A percentile compares a stretch with the other conserved stretches of the same genome.
Conservation (phyloP, 2,797 vertebrate genomes). For the Esox lucius region DNA sequence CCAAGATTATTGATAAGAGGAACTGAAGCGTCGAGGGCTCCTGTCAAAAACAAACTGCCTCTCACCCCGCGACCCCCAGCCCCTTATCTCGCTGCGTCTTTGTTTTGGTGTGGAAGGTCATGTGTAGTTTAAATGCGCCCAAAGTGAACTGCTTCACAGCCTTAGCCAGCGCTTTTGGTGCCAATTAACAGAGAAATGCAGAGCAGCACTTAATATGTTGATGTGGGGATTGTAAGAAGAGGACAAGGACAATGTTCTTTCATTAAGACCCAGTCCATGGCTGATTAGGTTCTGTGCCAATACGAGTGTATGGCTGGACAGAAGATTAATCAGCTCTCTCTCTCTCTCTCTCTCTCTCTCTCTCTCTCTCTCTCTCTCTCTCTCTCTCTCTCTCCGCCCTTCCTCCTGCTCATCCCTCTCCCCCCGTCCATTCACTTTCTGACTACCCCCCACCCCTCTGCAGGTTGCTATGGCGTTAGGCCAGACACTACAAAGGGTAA, state of each 20-base stretch:
- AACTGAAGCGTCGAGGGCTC: conserved; percentile 53
- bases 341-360: background rate
- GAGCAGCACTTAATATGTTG: background rate
- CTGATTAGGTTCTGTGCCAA: background rate
- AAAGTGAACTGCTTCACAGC: too few relatives aligned
- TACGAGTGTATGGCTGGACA: background rate
- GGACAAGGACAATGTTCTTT: background rate
- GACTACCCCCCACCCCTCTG: background rate
- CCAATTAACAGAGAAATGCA: background rate
- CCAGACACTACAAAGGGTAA: conserved; percentile 76
- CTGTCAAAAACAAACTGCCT: background rate
- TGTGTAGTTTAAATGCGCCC: background rate
- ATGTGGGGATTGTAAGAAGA: background rate
- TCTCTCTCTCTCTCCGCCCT: background rate
- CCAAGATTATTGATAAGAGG: conserved; percentile 49
- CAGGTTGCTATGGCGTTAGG: conserved; percentile 92
- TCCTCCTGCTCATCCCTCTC: background rate
- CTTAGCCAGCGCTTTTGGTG: background rate
- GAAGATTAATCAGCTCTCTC: background rate
- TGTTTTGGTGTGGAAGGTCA: background rate
- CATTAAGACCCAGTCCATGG: background rate
- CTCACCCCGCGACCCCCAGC: background rate
- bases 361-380: background rate
- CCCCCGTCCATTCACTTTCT: background rate
- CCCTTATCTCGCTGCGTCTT: background rate